Evolutionary conservation across 1,140 invertebrate genomes (phyloP).

Genomic region (Bombus terrestris): DNA sequence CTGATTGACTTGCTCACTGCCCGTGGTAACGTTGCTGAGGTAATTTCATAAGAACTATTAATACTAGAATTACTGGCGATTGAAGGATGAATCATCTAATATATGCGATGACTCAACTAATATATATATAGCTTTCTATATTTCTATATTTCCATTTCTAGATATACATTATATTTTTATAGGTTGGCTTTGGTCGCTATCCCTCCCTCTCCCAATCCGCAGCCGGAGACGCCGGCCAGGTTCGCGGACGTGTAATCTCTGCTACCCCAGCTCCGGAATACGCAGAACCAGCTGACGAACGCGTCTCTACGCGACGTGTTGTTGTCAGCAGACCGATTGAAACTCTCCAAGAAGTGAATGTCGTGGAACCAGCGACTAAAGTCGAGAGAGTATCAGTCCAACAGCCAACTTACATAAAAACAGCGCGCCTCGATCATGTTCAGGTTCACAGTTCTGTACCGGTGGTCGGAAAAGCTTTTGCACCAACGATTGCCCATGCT

Average conservation of each 20-base stretch:
- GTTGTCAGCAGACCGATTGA: slow-evolving; percentile 86
- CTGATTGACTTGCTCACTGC: slow-evolving; percentile 83
- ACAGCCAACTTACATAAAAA: slow-evolving; percentile 82
- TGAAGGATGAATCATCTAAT: too few species aligned
- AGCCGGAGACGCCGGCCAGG: slow-evolving; percentile 75
- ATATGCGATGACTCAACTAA: too few species aligned
- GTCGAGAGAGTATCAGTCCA: slow-evolving; percentile 80
- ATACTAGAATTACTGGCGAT: background rate
- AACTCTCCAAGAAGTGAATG: slow-evolving; percentile 84
- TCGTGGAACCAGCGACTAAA: slow-evolving; percentile 85
- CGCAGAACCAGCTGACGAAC: slow-evolving; percentile 82
- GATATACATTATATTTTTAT: background rate
- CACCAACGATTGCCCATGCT: slow-evolving; percentile 79
- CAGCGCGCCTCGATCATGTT: slow-evolving; percentile 78
- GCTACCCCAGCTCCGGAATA: slow-evolving; percentile 84
- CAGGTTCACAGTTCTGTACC: slow-evolving; percentile 80
- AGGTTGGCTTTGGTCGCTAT: slow-evolving; percentile 78
- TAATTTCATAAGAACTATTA: slow-evolving; percentile 40
- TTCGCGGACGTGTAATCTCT: slow-evolving; percentile 83
- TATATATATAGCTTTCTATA: too few species aligned
- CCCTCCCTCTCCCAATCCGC: slow-evolving; percentile 58
- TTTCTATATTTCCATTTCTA: background rate
- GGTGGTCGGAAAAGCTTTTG: slow-evolving; percentile 78
- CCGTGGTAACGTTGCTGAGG: slow-evolving; percentile 80
- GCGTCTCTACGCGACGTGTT: slow-evolving; percentile 85